phyloP scores from a whole-genome alignment of 2,888 invertebrate genomes.

The Germaria angustata region DNA sequence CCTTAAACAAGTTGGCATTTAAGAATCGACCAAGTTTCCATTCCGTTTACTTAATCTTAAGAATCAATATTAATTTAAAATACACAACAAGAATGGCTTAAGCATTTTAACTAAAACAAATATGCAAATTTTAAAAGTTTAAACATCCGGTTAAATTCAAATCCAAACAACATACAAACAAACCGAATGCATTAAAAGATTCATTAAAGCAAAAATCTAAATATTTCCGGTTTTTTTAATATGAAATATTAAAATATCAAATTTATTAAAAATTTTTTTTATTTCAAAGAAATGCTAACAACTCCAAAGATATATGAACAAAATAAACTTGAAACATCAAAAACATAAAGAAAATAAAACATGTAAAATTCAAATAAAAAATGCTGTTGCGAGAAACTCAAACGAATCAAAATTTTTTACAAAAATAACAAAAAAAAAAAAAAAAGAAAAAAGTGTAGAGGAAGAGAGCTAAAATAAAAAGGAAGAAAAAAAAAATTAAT shows the following conservation, averaged over 20 bases:
- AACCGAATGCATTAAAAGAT: conserved; percentile 17
- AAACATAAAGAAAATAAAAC: conserved; percentile 6
- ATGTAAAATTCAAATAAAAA: conserved; percentile 17
- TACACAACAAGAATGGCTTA: not conserved
- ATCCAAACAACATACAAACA: conserved; percentile 2
- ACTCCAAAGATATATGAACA: not conserved
- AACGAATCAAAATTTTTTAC: not conserved
- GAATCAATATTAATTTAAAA: conserved; percentile 2
- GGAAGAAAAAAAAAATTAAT: not conserved
- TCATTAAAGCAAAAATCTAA: conserved; percentile 8
- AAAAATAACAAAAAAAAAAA: not conserved
- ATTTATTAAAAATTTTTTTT: too few relatives aligned
- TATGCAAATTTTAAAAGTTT: not conserved
- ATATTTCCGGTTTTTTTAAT: conserved; percentile 45
- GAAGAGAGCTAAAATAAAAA: not conserved
- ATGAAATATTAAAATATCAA: too few relatives aligned
- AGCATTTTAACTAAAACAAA: not conserved
- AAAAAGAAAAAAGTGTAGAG: not conserved
- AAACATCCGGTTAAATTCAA: conserved; percentile 49
- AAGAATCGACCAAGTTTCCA: not conserved
- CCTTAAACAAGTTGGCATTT: conserved; percentile 34
- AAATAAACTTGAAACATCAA: not conserved
- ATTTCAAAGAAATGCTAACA: conserved; percentile 26
- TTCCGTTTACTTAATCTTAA: not conserved
- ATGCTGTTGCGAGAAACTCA: conserved; percentile 10